Percentiles rank a stretch among this genome's conserved stretches.
phyloP scores from a whole-genome alignment of 2,797 vertebrate genomes.

The Protonibea diacanthus region DNA sequence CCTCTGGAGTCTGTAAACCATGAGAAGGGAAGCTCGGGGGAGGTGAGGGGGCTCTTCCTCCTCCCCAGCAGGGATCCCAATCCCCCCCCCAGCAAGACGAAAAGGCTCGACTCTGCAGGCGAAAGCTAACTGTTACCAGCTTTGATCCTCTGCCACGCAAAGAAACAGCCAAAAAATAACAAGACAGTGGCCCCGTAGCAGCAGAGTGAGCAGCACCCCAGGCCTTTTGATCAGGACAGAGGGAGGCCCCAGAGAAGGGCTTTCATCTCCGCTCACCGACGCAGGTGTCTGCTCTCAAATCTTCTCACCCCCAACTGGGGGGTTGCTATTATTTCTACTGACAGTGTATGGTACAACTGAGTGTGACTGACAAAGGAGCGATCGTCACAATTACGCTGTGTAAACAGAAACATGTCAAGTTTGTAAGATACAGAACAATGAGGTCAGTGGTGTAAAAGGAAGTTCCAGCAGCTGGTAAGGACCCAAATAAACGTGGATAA shows the following conservation, averaged over 20 bases:
- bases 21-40: constrained; percentile 74
- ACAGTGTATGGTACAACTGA: constrained; percentile 51
- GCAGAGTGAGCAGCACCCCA: constrained; percentile 80
- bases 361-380: constrained; percentile 46
- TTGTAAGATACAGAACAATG: constrained; percentile 6
- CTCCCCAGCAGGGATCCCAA: constrained; percentile 83
- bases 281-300: constrained; percentile 79
- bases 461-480: constrained; percentile 20
- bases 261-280: constrained; percentile 84
- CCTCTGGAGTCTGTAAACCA: constrained; percentile 75
- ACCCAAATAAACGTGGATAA: background rate
- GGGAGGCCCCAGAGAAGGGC: constrained; percentile 73
- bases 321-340: constrained; percentile 49
- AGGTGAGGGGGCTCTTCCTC: constrained; percentile 75
- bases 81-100: constrained; percentile 83
- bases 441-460: background rate
- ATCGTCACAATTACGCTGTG: constrained; percentile 48
- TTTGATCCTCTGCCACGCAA: constrained; percentile 87
- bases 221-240: constrained; percentile 87
- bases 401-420: constrained; percentile 52
- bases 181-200: constrained; percentile 71
- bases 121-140: constrained; percentile 89
- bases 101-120: constrained; percentile 85
- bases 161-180: constrained; percentile 81
- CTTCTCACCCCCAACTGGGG: constrained; percentile 66